These are phyloP conservation scores for Stenchaetothrips biformis DNA, from an alignment of 2,888 invertebrate genomes.

Conservation along the genomic window DNA sequence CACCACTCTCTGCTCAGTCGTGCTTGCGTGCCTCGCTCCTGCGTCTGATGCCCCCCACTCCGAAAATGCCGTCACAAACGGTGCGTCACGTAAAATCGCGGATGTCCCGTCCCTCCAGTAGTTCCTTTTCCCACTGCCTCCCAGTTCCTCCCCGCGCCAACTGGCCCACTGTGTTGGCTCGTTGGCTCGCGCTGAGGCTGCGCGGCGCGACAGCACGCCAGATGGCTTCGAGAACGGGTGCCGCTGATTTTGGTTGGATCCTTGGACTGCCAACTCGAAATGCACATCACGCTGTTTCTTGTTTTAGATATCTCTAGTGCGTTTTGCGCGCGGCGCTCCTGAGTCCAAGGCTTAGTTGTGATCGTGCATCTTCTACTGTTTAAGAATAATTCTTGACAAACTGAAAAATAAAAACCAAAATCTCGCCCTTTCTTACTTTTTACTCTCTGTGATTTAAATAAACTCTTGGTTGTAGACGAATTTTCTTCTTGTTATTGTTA, in stretches of 20 bases:
- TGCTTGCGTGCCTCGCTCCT: too few species aligned
- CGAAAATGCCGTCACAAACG: too few species aligned
- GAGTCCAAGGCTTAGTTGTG: not conserved
- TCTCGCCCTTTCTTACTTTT: not conserved
- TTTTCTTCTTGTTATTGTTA: slow-evolving; percentile 25
- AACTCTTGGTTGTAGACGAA: not conserved
- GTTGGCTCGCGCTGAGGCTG: too few species aligned
- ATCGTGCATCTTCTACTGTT: not conserved
- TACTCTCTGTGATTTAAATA: not conserved
- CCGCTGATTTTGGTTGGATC: slow-evolving; percentile 4
- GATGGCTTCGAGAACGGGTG: slow-evolving; percentile 13
- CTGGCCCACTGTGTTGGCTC: too few species aligned
- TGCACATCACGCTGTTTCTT: not conserved
- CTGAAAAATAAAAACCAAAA: not conserved
- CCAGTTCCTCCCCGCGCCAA: too few species aligned
- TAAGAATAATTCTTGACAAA: not conserved
- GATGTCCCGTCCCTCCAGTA: too few species aligned
- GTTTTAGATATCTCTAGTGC: not conserved
- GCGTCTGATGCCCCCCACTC: too few species aligned
- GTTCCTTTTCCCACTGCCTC: too few species aligned
- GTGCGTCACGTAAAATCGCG: too few species aligned
- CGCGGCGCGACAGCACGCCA: not conserved
- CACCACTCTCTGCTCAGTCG: too few species aligned
- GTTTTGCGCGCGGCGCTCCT: too few species aligned
- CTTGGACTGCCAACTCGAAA: slow-evolving; percentile 1